These are phyloP conservation scores for Clusia tigrina DNA, from an alignment of 2,888 invertebrate species.

Conservation along the genomic window DNA sequence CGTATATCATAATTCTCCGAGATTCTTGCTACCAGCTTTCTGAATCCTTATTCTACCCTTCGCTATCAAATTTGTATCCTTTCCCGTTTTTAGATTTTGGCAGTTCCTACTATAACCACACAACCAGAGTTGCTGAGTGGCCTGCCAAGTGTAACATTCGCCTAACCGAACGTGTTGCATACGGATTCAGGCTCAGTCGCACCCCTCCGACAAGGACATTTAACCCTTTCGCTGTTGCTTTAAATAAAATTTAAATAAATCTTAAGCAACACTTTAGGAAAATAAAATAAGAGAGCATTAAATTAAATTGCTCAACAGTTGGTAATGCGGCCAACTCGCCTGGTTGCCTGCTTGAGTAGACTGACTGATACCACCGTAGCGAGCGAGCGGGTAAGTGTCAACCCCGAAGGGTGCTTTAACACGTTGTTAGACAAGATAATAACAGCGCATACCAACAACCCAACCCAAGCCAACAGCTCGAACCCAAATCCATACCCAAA, in stretches of 20 bases:
- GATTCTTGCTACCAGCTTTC: no score
- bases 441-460: slow-evolving; percentile 40
- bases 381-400: slow-evolving; percentile 40
- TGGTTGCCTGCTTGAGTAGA: no score
- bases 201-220: background rate
- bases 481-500: slow-evolving; percentile 15
- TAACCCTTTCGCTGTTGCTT: slow-evolving; percentile 36
- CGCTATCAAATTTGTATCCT: no score
- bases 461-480: slow-evolving; percentile 5
- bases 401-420: slow-evolving; percentile 46
- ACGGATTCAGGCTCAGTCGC: no score
- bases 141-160: no score
- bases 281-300: slow-evolving; percentile 44
- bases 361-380: slow-evolving; percentile 52
- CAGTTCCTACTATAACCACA: no score
- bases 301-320: slow-evolving; percentile 63
- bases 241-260: slow-evolving; percentile 49
- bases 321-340: slow-evolving; percentile 62
- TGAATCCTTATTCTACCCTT: no score
- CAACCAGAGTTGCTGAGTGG: no score
- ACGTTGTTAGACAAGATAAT: slow-evolving; percentile 48
- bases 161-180: no score
- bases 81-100: no score
- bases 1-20: no score
- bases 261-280: slow-evolving; percentile 40